Conservation (phyloP, 2,888 invertebrate genomes). For the Leucoptera coffeella region DNA sequence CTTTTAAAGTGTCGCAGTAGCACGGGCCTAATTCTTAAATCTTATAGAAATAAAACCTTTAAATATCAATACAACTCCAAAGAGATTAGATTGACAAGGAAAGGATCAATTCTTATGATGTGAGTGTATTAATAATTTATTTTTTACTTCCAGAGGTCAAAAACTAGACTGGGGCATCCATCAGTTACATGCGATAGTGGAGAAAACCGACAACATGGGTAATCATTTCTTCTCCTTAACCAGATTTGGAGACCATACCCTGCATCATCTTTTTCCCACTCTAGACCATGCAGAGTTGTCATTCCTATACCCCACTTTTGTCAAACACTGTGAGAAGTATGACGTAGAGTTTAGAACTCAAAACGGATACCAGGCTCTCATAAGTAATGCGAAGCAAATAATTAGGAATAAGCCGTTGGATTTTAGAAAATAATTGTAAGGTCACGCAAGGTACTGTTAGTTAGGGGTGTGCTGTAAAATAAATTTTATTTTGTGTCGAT, state of each 20-base stretch:
- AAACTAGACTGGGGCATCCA: constrained; percentile 69
- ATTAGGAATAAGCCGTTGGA: constrained; percentile 26
- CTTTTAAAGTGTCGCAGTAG: too few species aligned
- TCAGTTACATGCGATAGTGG: constrained; percentile 68
- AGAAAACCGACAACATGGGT: constrained; percentile 61
- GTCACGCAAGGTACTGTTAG: too few species aligned
- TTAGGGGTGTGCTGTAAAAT: too few species aligned
- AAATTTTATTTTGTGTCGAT: too few species aligned
- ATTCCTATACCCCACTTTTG: constrained; percentile 56
- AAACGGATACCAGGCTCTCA: constrained; percentile 55
- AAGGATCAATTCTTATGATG: too few species aligned
- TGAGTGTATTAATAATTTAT: not conserved
- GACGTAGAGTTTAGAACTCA: constrained; percentile 38
- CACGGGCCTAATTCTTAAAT: too few species aligned
- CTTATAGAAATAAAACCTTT: too few species aligned
- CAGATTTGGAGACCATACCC: constrained; percentile 69
- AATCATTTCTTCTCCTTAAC: constrained; percentile 62
- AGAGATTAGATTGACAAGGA: too few species aligned
- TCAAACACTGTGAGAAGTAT: constrained; percentile 61
- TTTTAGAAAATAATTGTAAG: too few species aligned
- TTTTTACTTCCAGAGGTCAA: constrained; percentile 25
- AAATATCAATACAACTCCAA: too few species aligned
- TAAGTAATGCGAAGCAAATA: constrained; percentile 58
- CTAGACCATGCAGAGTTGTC: constrained; percentile 69
- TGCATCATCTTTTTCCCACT: constrained; percentile 79